phyloP scores from a whole-genome alignment of 2,888 invertebrate genomes.

The Stegana nigrithorax region DNA sequence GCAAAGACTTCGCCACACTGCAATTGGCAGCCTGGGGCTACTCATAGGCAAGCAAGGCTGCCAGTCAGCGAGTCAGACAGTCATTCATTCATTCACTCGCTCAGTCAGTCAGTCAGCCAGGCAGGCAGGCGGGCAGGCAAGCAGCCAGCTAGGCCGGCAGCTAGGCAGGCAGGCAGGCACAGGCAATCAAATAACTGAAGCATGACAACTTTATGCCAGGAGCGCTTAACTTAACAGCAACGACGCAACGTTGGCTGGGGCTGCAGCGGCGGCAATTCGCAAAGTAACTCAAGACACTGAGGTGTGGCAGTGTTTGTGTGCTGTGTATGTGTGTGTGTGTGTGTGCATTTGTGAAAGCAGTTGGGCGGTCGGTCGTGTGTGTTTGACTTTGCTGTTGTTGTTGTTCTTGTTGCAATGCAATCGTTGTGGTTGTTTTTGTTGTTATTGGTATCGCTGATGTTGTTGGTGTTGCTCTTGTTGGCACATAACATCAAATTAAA shows the following conservation, averaged over 20 bases:
- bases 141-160: slow-evolving; percentile 37
- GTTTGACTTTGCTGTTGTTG: not conserved
- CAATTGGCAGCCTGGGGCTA: slow-evolving; percentile 10
- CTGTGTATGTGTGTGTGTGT: no score
- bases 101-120: no score
- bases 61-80: not conserved
- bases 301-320: no score
- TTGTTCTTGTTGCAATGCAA: no score
- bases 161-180: slow-evolving; percentile 51
- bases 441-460: no score
- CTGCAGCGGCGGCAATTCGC: no score
- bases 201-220: slow-evolving; percentile 58
- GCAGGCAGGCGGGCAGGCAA: not conserved
- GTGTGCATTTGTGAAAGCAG: not conserved
- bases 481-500: slow-evolving; percentile 58
- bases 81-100: no score
- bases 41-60: not conserved
- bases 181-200: slow-evolving; percentile 59
- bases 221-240: slow-evolving; percentile 28
- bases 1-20: not conserved
- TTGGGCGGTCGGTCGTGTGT: no score
- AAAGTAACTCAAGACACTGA: no score
- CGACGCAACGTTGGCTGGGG: not conserved
- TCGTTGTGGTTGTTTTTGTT: no score
- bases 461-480: no score